Evolutionary conservation across 2,888 invertebrate genomes (phyloP).

Genomic region (Cetonia aurata): DNA sequence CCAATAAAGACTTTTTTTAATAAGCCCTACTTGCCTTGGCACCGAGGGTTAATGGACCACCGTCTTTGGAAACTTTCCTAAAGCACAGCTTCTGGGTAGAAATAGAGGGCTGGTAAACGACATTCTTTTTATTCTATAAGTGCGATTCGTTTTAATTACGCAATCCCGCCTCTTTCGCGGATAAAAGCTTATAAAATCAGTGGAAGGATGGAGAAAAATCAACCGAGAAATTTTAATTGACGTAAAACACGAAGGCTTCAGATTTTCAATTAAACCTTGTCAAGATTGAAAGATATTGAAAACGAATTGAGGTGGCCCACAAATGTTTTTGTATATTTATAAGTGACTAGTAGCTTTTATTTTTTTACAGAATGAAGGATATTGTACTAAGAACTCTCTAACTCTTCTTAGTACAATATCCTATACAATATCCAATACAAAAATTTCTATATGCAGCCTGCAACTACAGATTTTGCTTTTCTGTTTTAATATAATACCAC

Average conservation of each 20-base stretch:
- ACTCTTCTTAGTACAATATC: no score
- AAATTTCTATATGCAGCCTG: no score
- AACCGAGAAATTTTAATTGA: slow-evolving; percentile 32
- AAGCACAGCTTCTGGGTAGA: slow-evolving; percentile 2
- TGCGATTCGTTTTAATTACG: slow-evolving; percentile 33
- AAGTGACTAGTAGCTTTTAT: not conserved
- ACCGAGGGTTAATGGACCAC: not conserved
- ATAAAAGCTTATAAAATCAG: slow-evolving; percentile 33
- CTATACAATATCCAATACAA: no score
- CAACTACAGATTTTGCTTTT: no score
- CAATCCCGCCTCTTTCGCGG: slow-evolving; percentile 16
- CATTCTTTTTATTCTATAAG: slow-evolving; percentile 26
- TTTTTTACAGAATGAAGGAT: no score
- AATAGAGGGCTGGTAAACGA: slow-evolving; percentile 6
- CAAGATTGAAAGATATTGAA: not conserved
- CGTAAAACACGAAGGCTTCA: slow-evolving; percentile 20
- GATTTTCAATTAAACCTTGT: slow-evolving; percentile 32
- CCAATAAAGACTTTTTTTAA: not conserved
- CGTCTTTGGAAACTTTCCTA: not conserved
- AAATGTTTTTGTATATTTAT: slow-evolving; percentile 11
- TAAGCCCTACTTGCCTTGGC: not conserved
- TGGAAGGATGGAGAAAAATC: slow-evolving; percentile 27
- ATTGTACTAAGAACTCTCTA: no score
- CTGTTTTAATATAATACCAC: no score
- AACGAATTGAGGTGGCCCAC: slow-evolving; percentile 1